These are phyloP conservation scores for Drosophila algonquin DNA, from an alignment of 2,888 invertebrate species.

Conservation along the genomic window DNA sequence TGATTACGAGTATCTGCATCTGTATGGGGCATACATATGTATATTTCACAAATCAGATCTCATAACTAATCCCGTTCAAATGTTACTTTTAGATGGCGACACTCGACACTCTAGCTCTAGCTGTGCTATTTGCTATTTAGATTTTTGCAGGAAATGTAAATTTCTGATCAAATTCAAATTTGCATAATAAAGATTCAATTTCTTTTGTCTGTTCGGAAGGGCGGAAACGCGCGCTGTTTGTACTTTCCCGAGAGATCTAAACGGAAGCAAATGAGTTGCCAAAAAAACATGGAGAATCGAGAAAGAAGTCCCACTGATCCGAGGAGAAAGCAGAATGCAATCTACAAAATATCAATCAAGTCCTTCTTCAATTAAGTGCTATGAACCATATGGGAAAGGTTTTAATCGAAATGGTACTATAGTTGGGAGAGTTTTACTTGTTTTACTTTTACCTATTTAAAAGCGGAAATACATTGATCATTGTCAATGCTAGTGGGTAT, in stretches of 20 bases:
- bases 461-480: no score
- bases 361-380: neutral
- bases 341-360: neutral
- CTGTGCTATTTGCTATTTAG: no score
- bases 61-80: conserved; percentile 31
- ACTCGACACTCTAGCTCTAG: no score
- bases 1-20: neutral
- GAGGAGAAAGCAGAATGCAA: neutral
- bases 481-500: no score
- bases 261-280: conserved; percentile 33
- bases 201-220: no score
- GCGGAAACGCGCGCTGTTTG: neutral
- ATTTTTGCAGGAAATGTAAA: conserved; percentile 10
- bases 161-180: conserved; percentile 15
- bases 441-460: no score
- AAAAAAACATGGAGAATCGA: neutral
- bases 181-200: conserved; percentile 26
- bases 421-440: no score
- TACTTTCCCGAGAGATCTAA: conserved; percentile 28
- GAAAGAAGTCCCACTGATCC: neutral
- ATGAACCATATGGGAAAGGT: neutral
- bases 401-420: no score
- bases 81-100: conserved; percentile 16
- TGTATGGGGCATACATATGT: neutral
- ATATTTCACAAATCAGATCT: conserved; percentile 8